A percentile compares a stretch with the other conserved stretches of the same genome.
Evolutionary conservation across 2,888 invertebrate species (phyloP).

Genomic region (Papilio elwesi): DNA sequence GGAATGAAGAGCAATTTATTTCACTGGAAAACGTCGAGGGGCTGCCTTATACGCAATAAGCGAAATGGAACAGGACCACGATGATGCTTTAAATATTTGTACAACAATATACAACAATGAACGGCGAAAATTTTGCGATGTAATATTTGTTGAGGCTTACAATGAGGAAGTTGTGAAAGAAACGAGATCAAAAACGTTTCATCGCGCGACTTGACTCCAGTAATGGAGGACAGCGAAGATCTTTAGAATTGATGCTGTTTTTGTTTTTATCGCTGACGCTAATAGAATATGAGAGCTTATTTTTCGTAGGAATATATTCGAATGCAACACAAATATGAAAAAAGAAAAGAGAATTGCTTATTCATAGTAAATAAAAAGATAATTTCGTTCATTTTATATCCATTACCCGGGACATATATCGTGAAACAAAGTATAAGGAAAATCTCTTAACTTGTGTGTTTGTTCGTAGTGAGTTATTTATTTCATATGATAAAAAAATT

Average conservation of each 20-base stretch:
- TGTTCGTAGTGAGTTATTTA: no score
- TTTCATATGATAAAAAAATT: no score
- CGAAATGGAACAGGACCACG: conserved; percentile 49
- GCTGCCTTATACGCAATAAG: conserved; percentile 53
- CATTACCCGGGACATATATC: no score
- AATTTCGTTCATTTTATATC: no score
- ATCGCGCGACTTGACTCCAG: conserved; percentile 18
- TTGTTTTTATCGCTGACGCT: neutral
- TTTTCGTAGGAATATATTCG: no score
- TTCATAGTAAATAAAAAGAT: no score
- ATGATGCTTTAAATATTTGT: conserved; percentile 34
- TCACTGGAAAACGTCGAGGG: conserved; percentile 53
- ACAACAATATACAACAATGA: conserved; percentile 21
- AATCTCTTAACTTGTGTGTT: no score
- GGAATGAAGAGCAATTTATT: conserved; percentile 66
- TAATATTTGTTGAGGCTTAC: conserved; percentile 25
- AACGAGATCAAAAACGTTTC: conserved; percentile 25
- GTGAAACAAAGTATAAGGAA: no score
- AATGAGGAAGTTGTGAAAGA: conserved; percentile 23
- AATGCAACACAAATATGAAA: no score
- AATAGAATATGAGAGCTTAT: no score
- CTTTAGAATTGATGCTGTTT: conserved; percentile 19
- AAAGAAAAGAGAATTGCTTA: no score
- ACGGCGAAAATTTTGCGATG: conserved; percentile 17
- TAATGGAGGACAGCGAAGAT: conserved; percentile 11